Evolutionary conservation across 2,888 invertebrate genomes (phyloP), one percentile per base, ranked within the genome.

Genomic region (Amphipyra tragopoginis): DNA sequence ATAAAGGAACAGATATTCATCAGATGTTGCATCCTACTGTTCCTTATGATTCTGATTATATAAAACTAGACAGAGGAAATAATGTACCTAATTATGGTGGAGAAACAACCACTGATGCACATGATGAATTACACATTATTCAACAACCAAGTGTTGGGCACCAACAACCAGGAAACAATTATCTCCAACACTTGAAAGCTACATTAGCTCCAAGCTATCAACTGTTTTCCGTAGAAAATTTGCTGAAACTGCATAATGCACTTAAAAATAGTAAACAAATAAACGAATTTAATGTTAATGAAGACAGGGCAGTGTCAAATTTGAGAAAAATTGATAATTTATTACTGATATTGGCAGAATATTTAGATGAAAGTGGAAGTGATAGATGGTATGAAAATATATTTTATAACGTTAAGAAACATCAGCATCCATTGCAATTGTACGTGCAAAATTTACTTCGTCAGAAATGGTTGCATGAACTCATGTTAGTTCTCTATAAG

Each of bases 381-480:
- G 39, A 54, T 42, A 8, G 45, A 29, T 71, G 73, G 71, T 71
- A 72, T 44, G 44, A 48, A 54, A 67, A 67, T 0, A 45, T 71
- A 52, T 63, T 71, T 47, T 48, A 54, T 44, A 57, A 63, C 8
- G 38, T 29, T 29, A 36, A 34, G 0, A 8, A 43, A n/a, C 15
- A 21, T 33, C 43, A 13, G 10, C 51, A 64, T 11, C 64, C 73
- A 3, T n/a, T 73, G 13, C 49, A 56, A 15, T 10, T 7, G 0
- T 65, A 73, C 49, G 62, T 57, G 2, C 55, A 61, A 15, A 50
- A 63, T n/a, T 65, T 77, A 15, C 39, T 77, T n/a, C 53, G 54
- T 3, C 65, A 67, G 29, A 49, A 48, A 47, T 77, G 77, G 77
- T 34, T 77, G n/a, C 78, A 75, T 50, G 60, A 75, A n/a, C 43